Evolutionary conservation across 2,888 invertebrate genomes (phyloP).

Genomic region (Acleris laterana): DNA sequence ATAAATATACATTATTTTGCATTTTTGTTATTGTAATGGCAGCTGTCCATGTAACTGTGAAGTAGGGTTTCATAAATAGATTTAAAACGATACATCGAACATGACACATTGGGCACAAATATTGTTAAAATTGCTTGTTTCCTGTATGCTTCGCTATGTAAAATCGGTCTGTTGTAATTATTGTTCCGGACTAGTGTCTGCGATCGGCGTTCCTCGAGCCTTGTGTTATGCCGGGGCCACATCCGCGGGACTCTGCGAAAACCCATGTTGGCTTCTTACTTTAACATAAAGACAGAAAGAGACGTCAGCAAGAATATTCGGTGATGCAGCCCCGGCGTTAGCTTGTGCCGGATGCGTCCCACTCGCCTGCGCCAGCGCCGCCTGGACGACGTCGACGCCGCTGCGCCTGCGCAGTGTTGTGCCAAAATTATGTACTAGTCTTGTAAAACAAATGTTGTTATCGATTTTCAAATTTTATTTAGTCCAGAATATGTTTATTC

Average conservation of each 20-base stretch:
- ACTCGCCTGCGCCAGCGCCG: constrained; percentile 3
- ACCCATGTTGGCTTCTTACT: too few relatives aligned
- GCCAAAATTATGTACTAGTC: constrained; percentile 85
- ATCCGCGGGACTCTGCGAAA: constrained; percentile 6
- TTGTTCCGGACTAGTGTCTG: constrained; percentile 61
- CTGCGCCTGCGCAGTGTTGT: constrained; percentile 73
- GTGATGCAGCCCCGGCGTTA: too few relatives aligned
- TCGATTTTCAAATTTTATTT: constrained; percentile 84
- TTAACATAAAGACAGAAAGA: too few relatives aligned
- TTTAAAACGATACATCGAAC: constrained; percentile 82
- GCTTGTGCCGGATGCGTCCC: too few relatives aligned
- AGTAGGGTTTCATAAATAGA: constrained; percentile 77
- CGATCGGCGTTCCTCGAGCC: constrained; percentile 62
- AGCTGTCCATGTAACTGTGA: constrained; percentile 78
- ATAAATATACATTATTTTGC: constrained; percentile 78
- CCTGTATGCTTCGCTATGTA: constrained; percentile 64
- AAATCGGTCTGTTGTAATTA: constrained; percentile 52
- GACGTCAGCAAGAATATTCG: too few relatives aligned
- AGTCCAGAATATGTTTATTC: constrained; percentile 83
- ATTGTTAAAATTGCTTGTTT: constrained; percentile 70
- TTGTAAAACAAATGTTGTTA: constrained; percentile 81
- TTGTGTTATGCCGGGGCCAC: constrained; percentile 43
- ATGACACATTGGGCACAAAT: constrained; percentile 84
- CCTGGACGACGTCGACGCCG: constrained; percentile 72
- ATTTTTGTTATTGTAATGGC: constrained; percentile 80